Conservation (phyloP, 2,113 vertebrate species). For the Smithornis capensis region DNA sequence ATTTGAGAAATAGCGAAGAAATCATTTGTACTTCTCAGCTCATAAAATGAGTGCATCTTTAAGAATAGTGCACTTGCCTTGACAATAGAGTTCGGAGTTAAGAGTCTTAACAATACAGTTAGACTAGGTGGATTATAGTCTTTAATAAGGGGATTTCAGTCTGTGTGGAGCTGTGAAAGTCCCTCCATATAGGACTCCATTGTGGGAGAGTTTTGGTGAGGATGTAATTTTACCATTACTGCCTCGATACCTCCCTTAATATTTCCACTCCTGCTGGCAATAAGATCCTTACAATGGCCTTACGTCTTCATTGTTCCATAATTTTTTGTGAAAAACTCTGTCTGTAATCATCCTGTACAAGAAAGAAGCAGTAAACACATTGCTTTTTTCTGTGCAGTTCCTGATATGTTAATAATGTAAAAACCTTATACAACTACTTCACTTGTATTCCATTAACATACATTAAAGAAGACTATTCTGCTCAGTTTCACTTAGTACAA, state of each 20-base stretch:
- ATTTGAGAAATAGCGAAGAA: neutral
- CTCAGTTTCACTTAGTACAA: neutral
- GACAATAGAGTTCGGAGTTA: neutral
- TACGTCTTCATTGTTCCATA: neutral
- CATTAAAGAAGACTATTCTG: neutral
- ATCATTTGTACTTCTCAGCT: neutral
- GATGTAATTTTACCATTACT: neutral
- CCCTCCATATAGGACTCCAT: no score
- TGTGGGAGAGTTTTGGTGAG: neutral
- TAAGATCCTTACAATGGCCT: neutral
- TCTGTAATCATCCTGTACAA: neutral
- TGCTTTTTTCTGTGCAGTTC: neutral
- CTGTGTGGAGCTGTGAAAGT: neutral
- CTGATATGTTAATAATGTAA: neutral
- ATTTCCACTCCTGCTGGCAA: neutral
- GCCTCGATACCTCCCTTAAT: neutral
- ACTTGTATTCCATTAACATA: neutral
- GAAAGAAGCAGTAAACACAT: neutral
- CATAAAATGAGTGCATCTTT: neutral
- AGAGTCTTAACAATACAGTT: no score
- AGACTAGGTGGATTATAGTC: neutral
- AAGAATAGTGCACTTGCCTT: neutral
- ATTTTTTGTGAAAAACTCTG: neutral
- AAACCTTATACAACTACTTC: neutral
- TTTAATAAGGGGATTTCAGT: neutral